Conservation (phyloP, 2,797 vertebrate species). For the Mormyrus proboscirostris region DNA sequence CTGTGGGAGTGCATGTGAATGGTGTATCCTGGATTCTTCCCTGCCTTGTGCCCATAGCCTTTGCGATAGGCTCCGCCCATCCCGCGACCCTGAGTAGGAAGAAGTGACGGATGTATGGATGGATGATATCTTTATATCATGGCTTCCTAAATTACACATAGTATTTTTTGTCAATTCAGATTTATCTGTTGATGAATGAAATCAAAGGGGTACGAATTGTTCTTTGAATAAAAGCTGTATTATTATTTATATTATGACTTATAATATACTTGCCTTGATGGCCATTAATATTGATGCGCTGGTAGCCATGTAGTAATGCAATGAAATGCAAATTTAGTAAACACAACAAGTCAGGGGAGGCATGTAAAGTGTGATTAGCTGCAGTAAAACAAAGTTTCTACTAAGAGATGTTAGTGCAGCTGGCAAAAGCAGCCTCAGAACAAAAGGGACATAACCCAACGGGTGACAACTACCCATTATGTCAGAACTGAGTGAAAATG, state of each 20-base stretch:
- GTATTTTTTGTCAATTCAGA: neutral
- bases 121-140: neutral
- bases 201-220: neutral
- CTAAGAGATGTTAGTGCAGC: neutral
- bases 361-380: neutral
- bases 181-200: neutral
- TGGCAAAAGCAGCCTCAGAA: neutral
- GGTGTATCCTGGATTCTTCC: neutral
- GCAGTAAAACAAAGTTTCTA: slow-evolving; percentile 7
- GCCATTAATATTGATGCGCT: neutral
- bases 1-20: neutral
- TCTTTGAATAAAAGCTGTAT: neutral
- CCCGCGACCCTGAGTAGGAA: neutral
- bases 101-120: neutral
- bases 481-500: neutral
- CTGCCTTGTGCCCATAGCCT: neutral
- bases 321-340: slow-evolving; percentile 7
- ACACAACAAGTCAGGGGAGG: neutral
- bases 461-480: slow-evolving; percentile 6
- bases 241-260: neutral
- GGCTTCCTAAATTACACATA: neutral
- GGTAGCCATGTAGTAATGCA: neutral
- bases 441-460: neutral
- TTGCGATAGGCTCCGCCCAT: neutral
- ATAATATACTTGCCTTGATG: neutral